Base-by-base conservation (phyloP, 2,888 invertebrate genomes). In the Syritta pipiens region DNA sequence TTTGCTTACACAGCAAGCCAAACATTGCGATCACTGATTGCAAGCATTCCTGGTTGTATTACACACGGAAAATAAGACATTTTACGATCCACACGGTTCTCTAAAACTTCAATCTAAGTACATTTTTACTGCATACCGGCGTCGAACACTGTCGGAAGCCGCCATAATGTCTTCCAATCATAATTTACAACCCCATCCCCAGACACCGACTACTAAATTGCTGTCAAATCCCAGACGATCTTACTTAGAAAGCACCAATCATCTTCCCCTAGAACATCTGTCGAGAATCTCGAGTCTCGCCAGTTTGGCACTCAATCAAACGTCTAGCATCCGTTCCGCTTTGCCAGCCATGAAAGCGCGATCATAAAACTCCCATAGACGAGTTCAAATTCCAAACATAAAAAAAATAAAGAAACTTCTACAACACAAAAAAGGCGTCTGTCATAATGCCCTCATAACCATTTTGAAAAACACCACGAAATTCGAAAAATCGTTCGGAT, bases 401-500 rank as follows among this genome's bases (percentile, higher is more conserved):
- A 48, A 55, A 55, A 48, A 40, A 40, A 12, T n/a, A n/a, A n/a
- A n/a, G n/a, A n/a, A n/a, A n/a, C n/a, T n/a, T n/a, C n/a, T n/a
- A n/a, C n/a, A n/a, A n/a, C n/a, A n/a, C n/a, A n/a, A n/a, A 48
- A 51, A 22, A 48, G 71, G 48, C 46, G 55, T 55, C 37, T n/a
- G n/a, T n/a, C 17, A 62, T 30, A 53, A 30, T 22, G 46, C 53
- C 28, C 9, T 46, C 22, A 28, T 48, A 63, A 55, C 48, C 40
- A 63, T 72, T 55, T 55, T 49, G 22, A 53, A 59, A n/a, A 51
- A 59, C 12, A 59, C 44, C 57, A 28, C n/a, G n/a, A n/a, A n/a
- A n/a, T n/a, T n/a, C n/a, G 46, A 63, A 40, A 63, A 40, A 46
- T 65, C 19, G 30, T 59, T 53, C 65, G 65, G 77, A 72, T 77